phyloP scores from a whole-genome alignment of 2,888 invertebrate genomes.

The Ernsta delagoae region DNA sequence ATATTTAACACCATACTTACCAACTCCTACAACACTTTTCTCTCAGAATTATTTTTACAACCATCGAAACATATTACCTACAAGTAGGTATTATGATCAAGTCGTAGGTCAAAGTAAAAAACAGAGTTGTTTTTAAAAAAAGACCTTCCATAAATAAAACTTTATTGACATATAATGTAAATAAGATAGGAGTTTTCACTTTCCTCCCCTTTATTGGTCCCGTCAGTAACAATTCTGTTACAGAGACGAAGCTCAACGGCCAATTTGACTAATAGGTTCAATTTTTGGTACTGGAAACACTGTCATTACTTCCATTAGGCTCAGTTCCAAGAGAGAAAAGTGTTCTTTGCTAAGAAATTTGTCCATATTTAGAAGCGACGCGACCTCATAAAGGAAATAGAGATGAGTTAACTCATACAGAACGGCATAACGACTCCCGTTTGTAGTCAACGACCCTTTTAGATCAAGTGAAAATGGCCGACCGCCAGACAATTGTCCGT shows the following conservation, averaged over 20 bases:
- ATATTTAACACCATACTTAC: too few relatives aligned
- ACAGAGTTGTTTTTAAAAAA: neutral
- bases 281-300: neutral
- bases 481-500: slow-evolving; percentile 60
- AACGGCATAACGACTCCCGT: slow-evolving; percentile 22
- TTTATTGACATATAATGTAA: neutral
- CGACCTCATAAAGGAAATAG: slow-evolving; percentile 31
- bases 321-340: slow-evolving; percentile 12
- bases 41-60: too few relatives aligned
- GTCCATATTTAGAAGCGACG: slow-evolving; percentile 30
- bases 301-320: slow-evolving; percentile 13
- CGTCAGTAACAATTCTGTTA: neutral
- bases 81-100: too few relatives aligned
- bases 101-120: too few relatives aligned
- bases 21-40: too few relatives aligned
- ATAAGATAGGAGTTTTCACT: slow-evolving; percentile 2
- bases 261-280: slow-evolving; percentile 1
- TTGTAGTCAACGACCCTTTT: slow-evolving; percentile 61
- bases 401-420: slow-evolving; percentile 9
- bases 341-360: neutral
- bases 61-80: too few relatives aligned
- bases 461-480: slow-evolving; percentile 61
- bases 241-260: neutral
- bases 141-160: neutral
- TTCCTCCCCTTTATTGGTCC: neutral